Evolutionary conservation across 2,113 vertebrate species (phyloP).

Genomic region (Entelurus aequoreus): DNA sequence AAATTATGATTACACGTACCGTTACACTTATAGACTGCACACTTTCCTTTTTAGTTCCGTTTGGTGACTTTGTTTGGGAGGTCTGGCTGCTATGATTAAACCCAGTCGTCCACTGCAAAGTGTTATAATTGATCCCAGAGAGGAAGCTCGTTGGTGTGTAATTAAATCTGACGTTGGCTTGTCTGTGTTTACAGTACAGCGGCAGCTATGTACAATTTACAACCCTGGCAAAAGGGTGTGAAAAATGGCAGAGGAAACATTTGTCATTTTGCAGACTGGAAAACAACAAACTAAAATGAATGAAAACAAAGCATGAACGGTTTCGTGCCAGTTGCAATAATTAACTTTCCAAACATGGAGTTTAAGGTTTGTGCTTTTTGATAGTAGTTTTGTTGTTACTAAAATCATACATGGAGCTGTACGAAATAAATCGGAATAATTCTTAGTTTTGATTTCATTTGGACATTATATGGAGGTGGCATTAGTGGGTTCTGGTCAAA

Average conservation of each 20-base stretch:
- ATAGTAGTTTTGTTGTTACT: no score
- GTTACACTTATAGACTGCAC: no score
- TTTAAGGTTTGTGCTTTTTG: no score
- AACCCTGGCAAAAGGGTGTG: constrained; percentile 4
- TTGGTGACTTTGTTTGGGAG: background rate
- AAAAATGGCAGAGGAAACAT: background rate
- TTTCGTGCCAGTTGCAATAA: constrained; percentile 5
- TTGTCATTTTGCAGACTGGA: constrained; percentile 27
- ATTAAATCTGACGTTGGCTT: constrained; percentile 3
- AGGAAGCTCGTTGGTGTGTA: constrained; percentile 8
- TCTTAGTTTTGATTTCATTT: no score
- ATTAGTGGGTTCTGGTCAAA: no score
- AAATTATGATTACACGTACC: no score
- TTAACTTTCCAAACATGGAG: no score
- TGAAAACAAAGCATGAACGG: constrained; percentile 31
- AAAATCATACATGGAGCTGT: no score
- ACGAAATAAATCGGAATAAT: no score
- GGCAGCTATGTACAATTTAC: constrained; percentile 3
- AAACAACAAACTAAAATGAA: constrained; percentile 32
- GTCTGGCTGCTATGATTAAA: constrained; percentile 24
- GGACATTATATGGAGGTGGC: no score
- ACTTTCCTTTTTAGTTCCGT: constrained; percentile 5
- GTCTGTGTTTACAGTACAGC: constrained; percentile 15
- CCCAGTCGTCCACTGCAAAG: constrained; percentile 19
- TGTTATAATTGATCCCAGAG: constrained; percentile 38